Percentiles rank a stretch among this genome's conserved stretches.
These are phyloP conservation scores for Philaenus spumarius DNA, from an alignment of 1,140 invertebrate genomes.

Conservation along the genomic window DNA sequence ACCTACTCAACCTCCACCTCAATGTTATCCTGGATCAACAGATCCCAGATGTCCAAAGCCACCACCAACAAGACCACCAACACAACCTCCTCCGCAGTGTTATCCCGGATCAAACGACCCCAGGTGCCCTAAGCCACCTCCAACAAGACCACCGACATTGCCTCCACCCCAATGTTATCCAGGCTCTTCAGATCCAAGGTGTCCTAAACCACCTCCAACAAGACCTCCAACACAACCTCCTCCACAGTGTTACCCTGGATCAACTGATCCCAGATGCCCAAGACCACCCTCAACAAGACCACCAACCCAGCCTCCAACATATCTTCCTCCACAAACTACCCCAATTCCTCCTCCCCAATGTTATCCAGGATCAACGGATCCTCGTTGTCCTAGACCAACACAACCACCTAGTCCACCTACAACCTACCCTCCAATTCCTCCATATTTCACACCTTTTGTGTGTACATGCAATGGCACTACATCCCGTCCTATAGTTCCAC, in stretches of 20 bases:
- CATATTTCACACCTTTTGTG: conserved; percentile 24
- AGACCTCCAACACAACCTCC: conserved; percentile 13
- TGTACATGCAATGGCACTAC: conserved; percentile 29
- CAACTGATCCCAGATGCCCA: conserved; percentile 35
- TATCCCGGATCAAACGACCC: conserved; percentile 34
- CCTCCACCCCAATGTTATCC: conserved; percentile 32
- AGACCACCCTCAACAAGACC: conserved; percentile 30
- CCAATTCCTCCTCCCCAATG: conserved; percentile 27
- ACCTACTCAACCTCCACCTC: conserved; percentile 22
- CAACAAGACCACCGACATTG: conserved; percentile 20
- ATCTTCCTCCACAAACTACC: conserved; percentile 27
- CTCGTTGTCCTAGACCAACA: conserved; percentile 33
- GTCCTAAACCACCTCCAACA: conserved; percentile 29
- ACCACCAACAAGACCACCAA: conserved; percentile 16
- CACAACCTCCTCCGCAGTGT: conserved; percentile 13
- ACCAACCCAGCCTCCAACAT: conserved; percentile 19
- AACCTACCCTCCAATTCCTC: conserved; percentile 16
- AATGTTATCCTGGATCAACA: conserved; percentile 26
- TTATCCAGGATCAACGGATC: conserved; percentile 37
- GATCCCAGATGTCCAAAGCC: conserved; percentile 33
- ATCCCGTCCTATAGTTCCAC: conserved; percentile 20
- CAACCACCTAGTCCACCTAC: conserved; percentile 27
- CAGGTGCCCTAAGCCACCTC: conserved; percentile 30
- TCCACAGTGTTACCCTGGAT: conserved; percentile 34
- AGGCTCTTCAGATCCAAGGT: conserved; percentile 36